phyloP scores from a whole-genome alignment of 2,888 invertebrate genomes.

The Metellina segmentata region DNA sequence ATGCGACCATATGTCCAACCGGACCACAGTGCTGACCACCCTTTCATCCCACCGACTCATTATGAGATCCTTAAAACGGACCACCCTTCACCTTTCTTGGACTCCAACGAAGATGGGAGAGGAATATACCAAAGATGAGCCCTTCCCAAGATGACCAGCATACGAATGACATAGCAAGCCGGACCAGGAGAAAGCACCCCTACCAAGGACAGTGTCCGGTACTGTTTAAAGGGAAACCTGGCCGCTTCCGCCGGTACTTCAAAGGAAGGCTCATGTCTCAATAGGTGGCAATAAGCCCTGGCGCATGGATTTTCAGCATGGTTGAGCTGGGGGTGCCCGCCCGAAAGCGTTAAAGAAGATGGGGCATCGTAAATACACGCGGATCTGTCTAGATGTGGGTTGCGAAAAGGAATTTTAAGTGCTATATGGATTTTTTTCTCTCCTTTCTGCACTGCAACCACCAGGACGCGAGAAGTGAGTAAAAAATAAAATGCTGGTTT shows the following conservation, averaged over 20 bases:
- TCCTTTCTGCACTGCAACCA: not conserved
- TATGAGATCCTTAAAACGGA: conserved; percentile 42
- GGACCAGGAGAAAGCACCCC: not conserved
- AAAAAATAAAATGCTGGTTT: conserved; percentile 32
- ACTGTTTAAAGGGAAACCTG: conserved; percentile 11
- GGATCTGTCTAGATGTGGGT: not conserved
- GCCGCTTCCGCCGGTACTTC: conserved; percentile 48
- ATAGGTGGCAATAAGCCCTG: conserved; percentile 21
- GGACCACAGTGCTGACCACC: not conserved
- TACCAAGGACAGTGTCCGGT: conserved; percentile 15
- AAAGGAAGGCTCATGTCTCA: conserved; percentile 19
- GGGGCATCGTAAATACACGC: conserved; percentile 9
- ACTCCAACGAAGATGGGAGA: conserved; percentile 20
- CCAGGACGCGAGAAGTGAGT: not conserved
- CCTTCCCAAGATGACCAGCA: not conserved
- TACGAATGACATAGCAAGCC: not conserved
- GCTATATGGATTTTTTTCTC: conserved; percentile 36
- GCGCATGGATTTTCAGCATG: conserved; percentile 37
- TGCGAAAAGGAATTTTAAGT: conserved; percentile 57
- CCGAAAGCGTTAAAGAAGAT: conserved; percentile 24
- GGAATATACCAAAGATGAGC: conserved; percentile 14
- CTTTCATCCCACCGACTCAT: conserved; percentile 56
- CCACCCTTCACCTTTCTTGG: conserved; percentile 34
- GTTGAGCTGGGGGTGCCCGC: conserved; percentile 33
- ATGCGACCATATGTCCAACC: conserved; percentile 42